Evolutionary conservation across 1,140 invertebrate species (phyloP), one percentile per base, ranked within the genome.

Genomic region (Ganaspis sp.): DNA sequence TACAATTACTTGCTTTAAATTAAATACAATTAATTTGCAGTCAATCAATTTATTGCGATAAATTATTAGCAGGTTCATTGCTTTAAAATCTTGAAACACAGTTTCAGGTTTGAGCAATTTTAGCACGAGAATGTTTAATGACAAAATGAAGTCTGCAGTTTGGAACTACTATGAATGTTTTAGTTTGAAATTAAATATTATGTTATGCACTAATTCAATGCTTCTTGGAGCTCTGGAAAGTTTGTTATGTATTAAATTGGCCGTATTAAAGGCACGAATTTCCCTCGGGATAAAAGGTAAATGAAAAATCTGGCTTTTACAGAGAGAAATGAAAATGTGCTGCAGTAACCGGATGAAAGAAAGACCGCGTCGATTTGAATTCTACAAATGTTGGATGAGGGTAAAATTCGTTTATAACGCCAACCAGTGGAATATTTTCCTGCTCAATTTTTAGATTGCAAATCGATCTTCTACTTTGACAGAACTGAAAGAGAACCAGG

Each of bases 291-390:
- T 54, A 54, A 54, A 54, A 23, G 19, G 21, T 26, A 12, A 54
- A 54, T 26, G 53, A 23, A 54, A 54, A 54, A 54, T 54, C 19
- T 23, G 53, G 21, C 19, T 54, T 54, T 54, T 54, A 19, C 53
- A 23, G 9, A 54, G 21, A 54, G 53, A 26, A 19, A 54, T 54
- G 53, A 26, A 54, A 54, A 54, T 23, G n/a, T 54, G 38, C 38
- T 0, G 12, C 9, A 23, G 17, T 9, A 54, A 23, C 19, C 9
- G 19, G 19, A 54, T 54, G 19, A 54, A 54, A 19, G 11, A 54
- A 54, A 54, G 8, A 26, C 21, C 21, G 5, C 19, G 19, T 54
- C 53, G 21, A 54, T 54, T 54, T 54, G 21, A 19, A 54, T 54
- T 54, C 53, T 26, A 26, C 21, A 54, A 54, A 23, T 54, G 53